These are phyloP conservation scores for Troilus luridus DNA, from an alignment of 2,888 invertebrate species.

Conservation along the genomic window DNA sequence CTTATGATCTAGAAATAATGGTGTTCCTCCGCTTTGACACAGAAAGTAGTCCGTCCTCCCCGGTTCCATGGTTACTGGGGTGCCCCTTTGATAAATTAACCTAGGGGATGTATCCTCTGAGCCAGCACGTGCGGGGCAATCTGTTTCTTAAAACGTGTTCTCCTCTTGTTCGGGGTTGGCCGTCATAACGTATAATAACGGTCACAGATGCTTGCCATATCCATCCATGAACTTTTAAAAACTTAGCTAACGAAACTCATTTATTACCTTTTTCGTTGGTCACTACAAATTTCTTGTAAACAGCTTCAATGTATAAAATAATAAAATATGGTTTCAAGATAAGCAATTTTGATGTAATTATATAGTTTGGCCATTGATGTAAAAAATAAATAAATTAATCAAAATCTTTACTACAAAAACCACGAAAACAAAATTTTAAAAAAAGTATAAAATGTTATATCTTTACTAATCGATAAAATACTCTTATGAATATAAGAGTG, in stretches of 20 bases:
- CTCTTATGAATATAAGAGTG: too few species aligned
- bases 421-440: too few species aligned
- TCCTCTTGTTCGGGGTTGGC: neutral
- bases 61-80: conserved; percentile 30
- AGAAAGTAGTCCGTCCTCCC: conserved; percentile 15
- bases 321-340: too few species aligned
- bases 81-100: conserved; percentile 45
- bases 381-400: too few species aligned
- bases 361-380: too few species aligned
- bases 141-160: conserved; percentile 15
- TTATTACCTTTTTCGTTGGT: neutral
- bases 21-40: conserved; percentile 26
- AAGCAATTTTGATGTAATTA: too few species aligned
- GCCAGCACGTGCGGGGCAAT: conserved; percentile 30
- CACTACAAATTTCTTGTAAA: too few species aligned
- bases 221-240: neutral
- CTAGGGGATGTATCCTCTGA: conserved; percentile 41
- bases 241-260: neutral
- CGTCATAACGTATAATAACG: conserved; percentile 1
- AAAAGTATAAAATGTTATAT: too few species aligned
- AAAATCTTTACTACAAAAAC: too few species aligned
- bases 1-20: conserved; percentile 47
- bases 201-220: neutral
- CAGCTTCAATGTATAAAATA: too few species aligned
- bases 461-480: too few species aligned